Evolutionary conservation across 2,888 invertebrate genomes (phyloP).

Genomic region (Pollenia labialis): DNA sequence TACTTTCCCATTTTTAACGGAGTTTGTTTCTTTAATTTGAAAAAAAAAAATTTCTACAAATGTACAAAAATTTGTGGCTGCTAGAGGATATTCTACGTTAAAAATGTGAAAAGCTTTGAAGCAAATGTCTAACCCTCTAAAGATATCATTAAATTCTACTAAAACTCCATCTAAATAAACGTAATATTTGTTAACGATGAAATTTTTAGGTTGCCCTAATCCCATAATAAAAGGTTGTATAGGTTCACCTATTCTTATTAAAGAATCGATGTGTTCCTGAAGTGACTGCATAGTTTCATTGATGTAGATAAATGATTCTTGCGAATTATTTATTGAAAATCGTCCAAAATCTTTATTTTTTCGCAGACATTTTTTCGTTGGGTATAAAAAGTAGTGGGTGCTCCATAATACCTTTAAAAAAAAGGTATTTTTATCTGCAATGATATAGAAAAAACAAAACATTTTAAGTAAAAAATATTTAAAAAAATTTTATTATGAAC

Average conservation of each 20-base stretch:
- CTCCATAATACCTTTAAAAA: background rate
- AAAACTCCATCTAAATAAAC: background rate
- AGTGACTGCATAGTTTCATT: background rate
- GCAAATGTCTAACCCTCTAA: background rate
- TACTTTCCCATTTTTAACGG: too few relatives aligned
- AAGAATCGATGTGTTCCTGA: background rate
- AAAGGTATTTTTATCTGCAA: slow-evolving; percentile 17
- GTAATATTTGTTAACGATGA: background rate
- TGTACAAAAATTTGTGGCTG: background rate
- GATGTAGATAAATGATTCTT: background rate
- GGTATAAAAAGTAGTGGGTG: background rate
- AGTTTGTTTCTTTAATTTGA: too few relatives aligned
- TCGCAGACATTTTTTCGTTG: background rate
- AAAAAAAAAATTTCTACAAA: too few relatives aligned
- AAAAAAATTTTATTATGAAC: too few relatives aligned
- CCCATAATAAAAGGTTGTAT: slow-evolving; percentile 17
- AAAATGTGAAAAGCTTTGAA: slow-evolving; percentile 10
- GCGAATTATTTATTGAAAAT: background rate
- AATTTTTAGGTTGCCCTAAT: background rate
- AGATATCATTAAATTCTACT: background rate
- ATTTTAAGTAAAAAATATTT: too few relatives aligned
- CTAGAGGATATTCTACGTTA: slow-evolving; percentile 11
- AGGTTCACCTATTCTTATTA: background rate
- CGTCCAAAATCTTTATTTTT: background rate
- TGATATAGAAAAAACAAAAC: too few relatives aligned